A percentile compares a stretch with the other conserved stretches of the same genome.
Evolutionary conservation across 64 coral and sea anemone genomes (phyloP).

Genomic region (Anthopleura sola): DNA sequence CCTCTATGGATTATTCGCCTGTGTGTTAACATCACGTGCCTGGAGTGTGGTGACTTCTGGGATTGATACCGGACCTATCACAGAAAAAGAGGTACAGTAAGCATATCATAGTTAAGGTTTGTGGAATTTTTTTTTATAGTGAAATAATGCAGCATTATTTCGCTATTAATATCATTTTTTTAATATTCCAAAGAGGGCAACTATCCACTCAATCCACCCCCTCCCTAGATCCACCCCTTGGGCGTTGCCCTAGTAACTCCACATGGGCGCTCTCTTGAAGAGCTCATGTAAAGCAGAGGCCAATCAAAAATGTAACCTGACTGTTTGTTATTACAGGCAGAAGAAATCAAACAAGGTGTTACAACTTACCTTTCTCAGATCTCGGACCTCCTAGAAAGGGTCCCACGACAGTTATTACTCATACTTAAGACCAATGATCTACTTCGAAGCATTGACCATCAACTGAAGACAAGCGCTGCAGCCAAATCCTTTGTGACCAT

Average conservation of each 20-base stretch:
- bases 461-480: conserved; percentile 46
- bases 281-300: not conserved
- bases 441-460: conserved; percentile 66
- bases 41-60: conserved; percentile 88
- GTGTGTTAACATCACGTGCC: conserved; percentile 86
- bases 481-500: conserved; percentile 68
- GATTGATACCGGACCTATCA: conserved; percentile 63
- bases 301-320: not conserved
- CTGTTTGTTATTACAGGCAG: conserved; percentile 20
- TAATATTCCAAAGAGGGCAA: no score
- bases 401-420: conserved; percentile 54
- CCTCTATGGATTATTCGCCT: conserved; percentile 84
- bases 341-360: conserved; percentile 43
- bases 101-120: no score
- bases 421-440: conserved; percentile 81
- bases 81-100: conserved; percentile 67
- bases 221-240: no score
- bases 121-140: no score
- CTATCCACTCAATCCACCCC: not conserved
- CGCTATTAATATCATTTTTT: no score
- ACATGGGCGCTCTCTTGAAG: not conserved
- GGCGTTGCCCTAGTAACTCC: no score
- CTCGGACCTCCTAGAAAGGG: conserved; percentile 48
- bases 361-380: conserved; percentile 64
- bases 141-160: no score